Evolutionary conservation across 1,140 invertebrate genomes (phyloP).

Genomic region (Aricia agestis): DNA sequence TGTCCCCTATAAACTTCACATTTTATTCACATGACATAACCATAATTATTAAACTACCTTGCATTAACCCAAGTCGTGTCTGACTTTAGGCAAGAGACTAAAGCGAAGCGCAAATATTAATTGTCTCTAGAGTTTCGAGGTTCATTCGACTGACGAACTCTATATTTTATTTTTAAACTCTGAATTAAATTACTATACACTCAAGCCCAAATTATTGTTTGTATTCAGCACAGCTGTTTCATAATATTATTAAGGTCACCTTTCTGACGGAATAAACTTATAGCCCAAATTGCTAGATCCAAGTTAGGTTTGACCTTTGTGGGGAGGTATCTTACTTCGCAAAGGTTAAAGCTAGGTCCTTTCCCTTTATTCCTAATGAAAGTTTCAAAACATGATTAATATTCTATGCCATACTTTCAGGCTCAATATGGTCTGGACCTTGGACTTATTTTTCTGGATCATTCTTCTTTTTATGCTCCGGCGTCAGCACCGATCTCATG

Average conservation of each 20-base stretch:
- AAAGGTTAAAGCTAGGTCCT: no score
- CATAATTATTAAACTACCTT: no score
- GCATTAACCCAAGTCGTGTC: no score
- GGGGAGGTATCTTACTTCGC: not conserved
- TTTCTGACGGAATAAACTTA: not conserved
- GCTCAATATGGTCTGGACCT: not conserved
- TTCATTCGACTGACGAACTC: no score
- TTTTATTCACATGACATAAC: no score
- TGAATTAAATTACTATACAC: no score
- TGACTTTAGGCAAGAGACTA: no score
- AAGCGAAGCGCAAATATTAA: no score
- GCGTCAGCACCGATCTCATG: constrained; percentile 41
- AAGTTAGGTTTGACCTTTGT: not conserved
- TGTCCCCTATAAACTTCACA: no score
- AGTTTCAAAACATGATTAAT: not conserved
- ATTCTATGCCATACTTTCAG: not conserved
- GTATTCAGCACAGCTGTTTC: not conserved
- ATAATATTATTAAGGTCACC: not conserved
- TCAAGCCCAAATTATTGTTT: not conserved
- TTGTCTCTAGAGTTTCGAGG: no score
- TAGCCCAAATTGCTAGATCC: not conserved
- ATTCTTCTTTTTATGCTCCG: constrained; percentile 27
- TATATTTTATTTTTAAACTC: no score
- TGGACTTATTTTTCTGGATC: not conserved
- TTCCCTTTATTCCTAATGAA: not conserved